Conservation (phyloP, 2,888 invertebrate species). For the Ligdia adustata region DNA sequence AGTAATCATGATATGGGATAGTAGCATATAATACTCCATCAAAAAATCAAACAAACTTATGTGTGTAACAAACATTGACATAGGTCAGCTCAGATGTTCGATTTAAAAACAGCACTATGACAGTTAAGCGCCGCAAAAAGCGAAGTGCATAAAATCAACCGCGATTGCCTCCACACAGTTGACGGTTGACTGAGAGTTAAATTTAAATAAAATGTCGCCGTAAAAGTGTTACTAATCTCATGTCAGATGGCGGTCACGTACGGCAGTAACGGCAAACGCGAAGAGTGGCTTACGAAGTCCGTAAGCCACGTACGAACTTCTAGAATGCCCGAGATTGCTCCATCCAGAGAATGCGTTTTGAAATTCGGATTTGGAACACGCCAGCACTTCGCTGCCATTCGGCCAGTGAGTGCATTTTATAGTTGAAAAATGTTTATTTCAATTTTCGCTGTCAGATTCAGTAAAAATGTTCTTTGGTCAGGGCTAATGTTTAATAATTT, state of each 20-base stretch:
- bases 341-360: slow-evolving; percentile 61
- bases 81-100: neutral
- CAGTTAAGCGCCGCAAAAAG: slow-evolving; percentile 2
- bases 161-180: slow-evolving; percentile 38
- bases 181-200: slow-evolving; percentile 48
- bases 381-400: slow-evolving; percentile 43
- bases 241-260: slow-evolving; percentile 69
- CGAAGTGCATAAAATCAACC: slow-evolving; percentile 26
- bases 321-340: slow-evolving; percentile 35
- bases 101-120: neutral
- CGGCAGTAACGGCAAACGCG: slow-evolving; percentile 55
- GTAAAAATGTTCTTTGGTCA: no score
- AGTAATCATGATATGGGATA: no score
- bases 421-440: no score
- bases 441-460: no score
- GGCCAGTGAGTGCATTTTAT: slow-evolving; percentile 44
- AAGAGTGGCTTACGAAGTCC: slow-evolving; percentile 38
- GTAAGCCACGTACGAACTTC: slow-evolving; percentile 51
- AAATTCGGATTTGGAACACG: slow-evolving; percentile 52
- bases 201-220: slow-evolving; percentile 52
- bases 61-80: neutral
- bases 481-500: no score
- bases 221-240: slow-evolving; percentile 58
- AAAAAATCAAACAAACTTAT: no score
- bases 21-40: no score